Conservation (phyloP, 1,140 invertebrate species). For the Euura saliciscinereae region DNA sequence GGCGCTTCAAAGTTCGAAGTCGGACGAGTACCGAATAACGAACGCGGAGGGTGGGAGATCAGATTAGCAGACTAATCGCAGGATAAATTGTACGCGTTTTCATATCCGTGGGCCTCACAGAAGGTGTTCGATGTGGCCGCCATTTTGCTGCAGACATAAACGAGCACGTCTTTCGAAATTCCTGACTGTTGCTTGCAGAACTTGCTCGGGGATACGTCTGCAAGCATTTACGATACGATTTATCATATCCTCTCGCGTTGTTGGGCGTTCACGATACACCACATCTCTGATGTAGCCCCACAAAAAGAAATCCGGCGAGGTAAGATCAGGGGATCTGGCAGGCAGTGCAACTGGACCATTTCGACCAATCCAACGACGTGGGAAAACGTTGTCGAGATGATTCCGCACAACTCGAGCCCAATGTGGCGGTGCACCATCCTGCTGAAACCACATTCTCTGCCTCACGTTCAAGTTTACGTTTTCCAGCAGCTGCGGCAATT, state of each 20-base stretch:
- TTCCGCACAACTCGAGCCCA: constrained; percentile 14
- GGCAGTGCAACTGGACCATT: constrained; percentile 26
- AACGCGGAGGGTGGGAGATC: too few relatives aligned
- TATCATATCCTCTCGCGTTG: not conserved
- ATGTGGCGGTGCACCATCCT: constrained; percentile 18
- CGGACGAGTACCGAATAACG: too few relatives aligned
- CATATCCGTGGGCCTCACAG: too few relatives aligned
- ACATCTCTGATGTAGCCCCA: constrained; percentile 29
- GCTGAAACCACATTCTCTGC: not conserved
- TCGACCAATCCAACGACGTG: constrained; percentile 24
- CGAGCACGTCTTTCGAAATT: too few relatives aligned
- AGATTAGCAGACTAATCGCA: too few relatives aligned
- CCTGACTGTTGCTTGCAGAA: too few relatives aligned
- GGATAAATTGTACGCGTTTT: too few relatives aligned
- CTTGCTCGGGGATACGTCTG: too few relatives aligned
- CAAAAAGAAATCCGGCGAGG: constrained; percentile 31
- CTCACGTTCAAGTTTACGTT: not conserved
- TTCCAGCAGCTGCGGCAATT: constrained; percentile 2
- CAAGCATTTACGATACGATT: too few relatives aligned
- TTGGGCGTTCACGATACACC: not conserved
- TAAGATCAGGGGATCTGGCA: constrained; percentile 32
- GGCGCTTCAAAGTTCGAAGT: too few relatives aligned
- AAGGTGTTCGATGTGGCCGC: too few relatives aligned
- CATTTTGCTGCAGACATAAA: too few relatives aligned
- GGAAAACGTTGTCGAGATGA: constrained; percentile 21